Base-by-base conservation (phyloP, 2,113 vertebrate species). In the Urocitellus parryii region DNA sequence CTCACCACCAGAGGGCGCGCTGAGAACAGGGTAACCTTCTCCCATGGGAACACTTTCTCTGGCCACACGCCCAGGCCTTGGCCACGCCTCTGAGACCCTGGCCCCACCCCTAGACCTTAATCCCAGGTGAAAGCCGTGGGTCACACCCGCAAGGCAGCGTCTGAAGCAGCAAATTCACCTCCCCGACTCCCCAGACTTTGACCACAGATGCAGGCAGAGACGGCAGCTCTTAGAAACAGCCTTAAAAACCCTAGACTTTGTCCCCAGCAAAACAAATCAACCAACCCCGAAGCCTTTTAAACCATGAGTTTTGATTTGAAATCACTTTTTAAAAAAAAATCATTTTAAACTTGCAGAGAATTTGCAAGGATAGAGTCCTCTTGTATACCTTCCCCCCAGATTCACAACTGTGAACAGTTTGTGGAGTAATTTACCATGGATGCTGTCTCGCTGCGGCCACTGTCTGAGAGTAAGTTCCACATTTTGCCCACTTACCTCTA, bases 1-100 rank as follows among this genome's bases (percentile, higher is more conserved):
- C 0, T 74, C 37, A 48, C 77, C 97, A 73, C 96, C 29, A 96
- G 97, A 94, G 95, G 93, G 93, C 56, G 68, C 93, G 0, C 93
- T n/a, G 81, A 48, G 68, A 4, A 86, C 93, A 94, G 73, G 3
- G 7, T 72, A 88, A 1, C 16, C 16, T 29, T n/a, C 12, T 76
- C 79, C 51, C 81, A 67, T 8, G 74, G 72, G 74, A 74, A 6
- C 2, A 67, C 37, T 17, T 17, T 65, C 32, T 68, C 73, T 42
- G 61, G 42, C 42, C 42, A n/a, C 32, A 68, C 65, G 53, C n/a
- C n/a, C 34, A n/a, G 63, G 4, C 42, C 11, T 42, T 51, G 83
- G 65, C 65, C 45, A 18, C 20, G 34, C 67, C 56, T 56, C 77
- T n/a, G 68, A 8, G 42, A 29, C 18, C 4, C 7, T 37, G 65